Conservation (phyloP, 1,140 invertebrate genomes). For the Heliconius hewitsoni region DNA sequence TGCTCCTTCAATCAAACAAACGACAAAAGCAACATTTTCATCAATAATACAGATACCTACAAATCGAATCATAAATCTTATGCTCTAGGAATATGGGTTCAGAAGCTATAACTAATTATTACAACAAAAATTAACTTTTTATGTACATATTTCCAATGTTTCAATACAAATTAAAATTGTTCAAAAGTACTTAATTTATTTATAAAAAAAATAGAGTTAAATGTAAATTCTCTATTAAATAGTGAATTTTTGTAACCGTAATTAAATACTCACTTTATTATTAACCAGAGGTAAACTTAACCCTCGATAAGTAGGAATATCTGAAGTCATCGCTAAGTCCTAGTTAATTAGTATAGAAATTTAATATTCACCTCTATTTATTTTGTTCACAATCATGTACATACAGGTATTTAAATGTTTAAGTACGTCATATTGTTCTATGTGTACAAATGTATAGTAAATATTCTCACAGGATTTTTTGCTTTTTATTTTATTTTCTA, state of each 20-base stretch:
- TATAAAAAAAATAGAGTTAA: constrained; percentile 28
- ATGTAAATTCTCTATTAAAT: constrained; percentile 60
- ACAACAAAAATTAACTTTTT: constrained; percentile 6
- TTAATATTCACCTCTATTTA: constrained; percentile 72
- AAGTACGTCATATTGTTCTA: constrained; percentile 71
- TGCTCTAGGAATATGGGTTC: constrained; percentile 36
- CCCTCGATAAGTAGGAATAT: constrained; percentile 40
- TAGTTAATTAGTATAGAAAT: constrained; percentile 60
- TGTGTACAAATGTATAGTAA: constrained; percentile 80
- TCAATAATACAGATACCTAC: constrained; percentile 19
- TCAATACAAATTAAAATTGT: constrained; percentile 31
- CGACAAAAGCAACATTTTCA: constrained; percentile 3
- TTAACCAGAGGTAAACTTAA: constrained; percentile 54
- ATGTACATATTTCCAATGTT: constrained; percentile 2
- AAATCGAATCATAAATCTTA: constrained; percentile 1
- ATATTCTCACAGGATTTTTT: constrained; percentile 52
- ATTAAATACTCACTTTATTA: constrained; percentile 65
- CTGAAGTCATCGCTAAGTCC: constrained; percentile 58
- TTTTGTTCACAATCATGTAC: constrained; percentile 70
- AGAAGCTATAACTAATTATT: constrained; percentile 20
- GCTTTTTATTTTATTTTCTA: constrained; percentile 43
- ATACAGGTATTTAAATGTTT: constrained; percentile 59
- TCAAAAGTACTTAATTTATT: constrained; percentile 45
- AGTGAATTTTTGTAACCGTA: constrained; percentile 50
- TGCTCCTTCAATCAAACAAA: not conserved